phyloP scores from a whole-genome alignment of 2,113 vertebrate genomes.

The Tachysurus fulvidraco region DNA sequence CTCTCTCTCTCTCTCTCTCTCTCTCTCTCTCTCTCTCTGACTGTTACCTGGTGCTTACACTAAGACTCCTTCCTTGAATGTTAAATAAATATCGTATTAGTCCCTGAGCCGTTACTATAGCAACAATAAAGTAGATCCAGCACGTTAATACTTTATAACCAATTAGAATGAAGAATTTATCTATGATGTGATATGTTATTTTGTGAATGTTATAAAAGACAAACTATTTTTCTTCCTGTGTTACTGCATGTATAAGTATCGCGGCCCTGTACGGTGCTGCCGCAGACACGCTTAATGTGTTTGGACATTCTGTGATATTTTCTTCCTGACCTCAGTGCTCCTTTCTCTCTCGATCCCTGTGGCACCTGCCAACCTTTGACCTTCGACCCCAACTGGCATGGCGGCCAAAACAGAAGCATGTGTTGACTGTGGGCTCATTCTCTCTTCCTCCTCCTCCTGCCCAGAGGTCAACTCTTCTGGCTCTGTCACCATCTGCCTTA shows the following conservation, averaged over 20 bases:
- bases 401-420: constrained; percentile 49
- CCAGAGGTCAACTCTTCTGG: constrained; percentile 36
- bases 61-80: too few relatives aligned
- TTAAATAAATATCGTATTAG: too few relatives aligned
- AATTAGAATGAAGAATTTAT: not conserved
- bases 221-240: not conserved
- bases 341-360: constrained; percentile 53
- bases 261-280: not conserved
- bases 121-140: not conserved
- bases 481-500: constrained; percentile 38
- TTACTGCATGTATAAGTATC: not conserved
- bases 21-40: too few relatives aligned
- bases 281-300: not conserved
- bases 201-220: not conserved
- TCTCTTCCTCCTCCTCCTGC: constrained; percentile 41
- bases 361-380: constrained; percentile 75
- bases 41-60: too few relatives aligned
- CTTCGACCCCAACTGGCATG: constrained; percentile 58
- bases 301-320: constrained; percentile 16
- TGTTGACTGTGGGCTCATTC: constrained; percentile 58
- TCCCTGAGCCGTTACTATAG: not conserved
- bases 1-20: too few relatives aligned
- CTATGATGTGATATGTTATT: not conserved
- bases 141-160: not conserved
- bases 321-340: constrained; percentile 57